Percentiles rank a stretch among this genome's conserved stretches.
Conservation (phyloP, 2,888 invertebrate genomes). For the Chelonus formosanus region DNA sequence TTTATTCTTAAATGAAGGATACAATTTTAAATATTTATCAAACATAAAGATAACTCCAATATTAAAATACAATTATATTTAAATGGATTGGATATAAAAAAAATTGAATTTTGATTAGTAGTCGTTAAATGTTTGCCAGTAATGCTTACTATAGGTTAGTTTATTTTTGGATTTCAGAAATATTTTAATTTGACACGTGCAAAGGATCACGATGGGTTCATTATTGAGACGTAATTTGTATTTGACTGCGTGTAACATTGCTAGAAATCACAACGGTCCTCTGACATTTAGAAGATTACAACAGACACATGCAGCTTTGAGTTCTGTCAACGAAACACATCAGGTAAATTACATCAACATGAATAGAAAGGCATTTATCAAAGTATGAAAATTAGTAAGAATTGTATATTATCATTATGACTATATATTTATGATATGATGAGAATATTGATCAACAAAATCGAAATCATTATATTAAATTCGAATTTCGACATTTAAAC, state of each 20-base stretch:
- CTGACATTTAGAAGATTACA: slow-evolving; percentile 43
- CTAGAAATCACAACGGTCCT: slow-evolving; percentile 30
- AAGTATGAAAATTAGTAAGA: no score
- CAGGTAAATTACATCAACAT: slow-evolving; percentile 42
- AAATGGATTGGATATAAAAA: background rate
- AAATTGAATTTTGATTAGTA: background rate
- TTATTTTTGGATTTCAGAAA: slow-evolving; percentile 36
- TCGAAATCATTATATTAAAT: no score
- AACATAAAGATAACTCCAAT: no score
- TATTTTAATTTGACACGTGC: slow-evolving; percentile 31
- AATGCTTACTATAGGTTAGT: slow-evolving; percentile 15
- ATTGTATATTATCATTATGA: no score
- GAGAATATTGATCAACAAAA: no score
- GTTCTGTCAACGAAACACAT: slow-evolving; percentile 48
- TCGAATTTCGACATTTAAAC: no score
- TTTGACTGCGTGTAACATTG: slow-evolving; percentile 28
- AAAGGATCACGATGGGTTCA: slow-evolving; percentile 37
- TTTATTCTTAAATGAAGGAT: no score
- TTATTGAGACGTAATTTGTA: slow-evolving; percentile 40
- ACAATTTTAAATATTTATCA: no score
- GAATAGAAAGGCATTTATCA: background rate
- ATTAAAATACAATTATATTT: no score
- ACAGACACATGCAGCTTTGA: slow-evolving; percentile 51
- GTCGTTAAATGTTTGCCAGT: slow-evolving; percentile 1
- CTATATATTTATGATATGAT: no score